Evolutionary conservation across 2,888 invertebrate genomes (phyloP), one percentile per base, ranked within the genome.

Genomic region (Leuctra nigra): DNA sequence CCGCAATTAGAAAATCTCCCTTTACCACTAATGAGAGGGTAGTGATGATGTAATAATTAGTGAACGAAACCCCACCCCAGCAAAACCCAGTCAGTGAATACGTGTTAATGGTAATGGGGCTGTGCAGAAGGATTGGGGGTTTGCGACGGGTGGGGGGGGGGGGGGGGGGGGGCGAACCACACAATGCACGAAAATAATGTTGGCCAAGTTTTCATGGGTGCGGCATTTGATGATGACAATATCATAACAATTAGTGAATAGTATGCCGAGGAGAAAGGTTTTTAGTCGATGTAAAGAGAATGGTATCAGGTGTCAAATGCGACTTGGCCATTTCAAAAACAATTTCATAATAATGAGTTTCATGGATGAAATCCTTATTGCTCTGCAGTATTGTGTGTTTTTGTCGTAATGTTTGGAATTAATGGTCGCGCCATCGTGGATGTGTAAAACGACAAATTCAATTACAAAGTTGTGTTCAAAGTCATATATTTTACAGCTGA

Each of bases 271-370:
- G 47, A 47, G 47, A 16, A n/a, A n/a, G n/a, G n/a, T n/a, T n/a
- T n/a, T 47, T 47, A 16, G 4, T 20, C 33, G 36, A n/a, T 11
- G 36, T 36, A 14, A n/a, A n/a, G n/a, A n/a, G n/a, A 7, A 16
- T 13, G 36, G 36, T 36, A 25, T 47, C 16, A 47, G 24, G 47
- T 47, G 47, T 25, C n/a, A 47, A n/a, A 47, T 47, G 47, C 47
- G 46, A 46, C 22, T 46, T 18, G 46, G 23, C 46, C 46, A 46
- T 46, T 22, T 46, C 23, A 24, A 25, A 47, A 29, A n/a, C n/a
- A n/a, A n/a, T n/a, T n/a, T n/a, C n/a, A n/a, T n/a, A n/a, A n/a
- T n/a, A n/a, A n/a, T n/a, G n/a, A n/a, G n/a, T n/a, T n/a, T 14
- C 29, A 14, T 25, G 25, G 24, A 46, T 11, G 36, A 13, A 36